phyloP scores from a whole-genome alignment of 1,140 invertebrate genomes.

The Ridgeia piscesae region DNA sequence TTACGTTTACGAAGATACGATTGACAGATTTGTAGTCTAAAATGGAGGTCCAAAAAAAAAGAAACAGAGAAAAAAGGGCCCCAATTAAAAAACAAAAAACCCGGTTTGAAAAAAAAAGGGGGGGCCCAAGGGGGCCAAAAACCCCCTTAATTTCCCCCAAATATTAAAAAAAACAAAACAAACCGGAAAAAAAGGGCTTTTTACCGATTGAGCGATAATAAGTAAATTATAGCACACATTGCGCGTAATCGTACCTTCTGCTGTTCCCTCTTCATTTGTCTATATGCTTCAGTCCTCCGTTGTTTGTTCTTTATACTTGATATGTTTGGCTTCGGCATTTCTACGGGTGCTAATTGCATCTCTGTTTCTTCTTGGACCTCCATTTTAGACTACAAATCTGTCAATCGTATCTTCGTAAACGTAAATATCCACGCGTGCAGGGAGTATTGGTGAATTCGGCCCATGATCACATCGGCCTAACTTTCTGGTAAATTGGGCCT shows the following conservation, averaged over 20 bases:
- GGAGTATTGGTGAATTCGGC: no score
- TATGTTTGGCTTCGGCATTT: constrained; percentile 44
- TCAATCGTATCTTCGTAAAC: not conserved
- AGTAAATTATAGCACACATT: no score
- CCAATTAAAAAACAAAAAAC: no score
- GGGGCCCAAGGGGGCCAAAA: no score
- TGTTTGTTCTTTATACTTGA: constrained; percentile 55
- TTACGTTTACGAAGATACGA: not conserved
- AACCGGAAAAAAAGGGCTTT: no score
- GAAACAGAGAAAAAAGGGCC: constrained; percentile 7
- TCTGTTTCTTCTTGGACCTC: not conserved
- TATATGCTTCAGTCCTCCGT: constrained; percentile 45
- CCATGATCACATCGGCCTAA: no score
- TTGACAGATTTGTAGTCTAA: not conserved
- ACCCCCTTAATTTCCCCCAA: no score
- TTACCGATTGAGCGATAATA: constrained; percentile 11
- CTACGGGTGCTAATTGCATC: not conserved
- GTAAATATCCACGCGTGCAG: not conserved
- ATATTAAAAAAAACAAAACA: no score
- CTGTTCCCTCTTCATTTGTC: constrained; percentile 50
- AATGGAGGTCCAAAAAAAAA: not conserved
- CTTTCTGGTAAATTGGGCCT: no score
- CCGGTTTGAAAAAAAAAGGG: no score
- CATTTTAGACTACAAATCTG: not conserved
- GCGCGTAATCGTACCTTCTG: constrained; percentile 43